These are phyloP conservation scores for Toxotes jaculatrix DNA, from an alignment of 2,113 vertebrate genomes.

Conservation along the genomic window DNA sequence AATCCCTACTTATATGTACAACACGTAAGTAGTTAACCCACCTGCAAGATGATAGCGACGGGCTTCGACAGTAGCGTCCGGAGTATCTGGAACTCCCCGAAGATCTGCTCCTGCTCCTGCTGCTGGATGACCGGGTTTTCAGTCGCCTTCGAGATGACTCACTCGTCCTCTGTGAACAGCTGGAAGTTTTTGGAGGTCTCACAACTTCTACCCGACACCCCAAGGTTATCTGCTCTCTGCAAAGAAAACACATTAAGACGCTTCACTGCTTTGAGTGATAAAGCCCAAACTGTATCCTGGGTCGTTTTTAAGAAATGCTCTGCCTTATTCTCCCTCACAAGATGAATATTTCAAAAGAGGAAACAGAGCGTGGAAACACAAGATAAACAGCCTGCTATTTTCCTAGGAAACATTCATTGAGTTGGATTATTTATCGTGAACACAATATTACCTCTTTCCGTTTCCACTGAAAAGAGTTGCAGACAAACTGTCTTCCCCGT, in stretches of 20 bases:
- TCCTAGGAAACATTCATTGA: constrained; percentile 21
- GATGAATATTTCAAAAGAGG: constrained; percentile 43
- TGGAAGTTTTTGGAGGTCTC: constrained; percentile 61
- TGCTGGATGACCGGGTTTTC: constrained; percentile 70
- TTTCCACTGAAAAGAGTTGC: constrained; percentile 60
- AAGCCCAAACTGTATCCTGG: neutral
- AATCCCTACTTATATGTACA: neutral
- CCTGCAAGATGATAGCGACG: constrained; percentile 88
- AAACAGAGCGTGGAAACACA: constrained; percentile 21
- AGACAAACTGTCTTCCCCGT: constrained; percentile 82
- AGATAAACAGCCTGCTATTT: constrained; percentile 36
- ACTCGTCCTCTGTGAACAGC: constrained; percentile 73
- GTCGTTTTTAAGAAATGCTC: constrained; percentile 17
- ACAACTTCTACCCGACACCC: constrained; percentile 79
- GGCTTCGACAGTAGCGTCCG: constrained; percentile 86
- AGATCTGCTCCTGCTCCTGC: constrained; percentile 84
- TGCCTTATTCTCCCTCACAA: constrained; percentile 6
- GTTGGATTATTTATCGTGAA: constrained; percentile 28
- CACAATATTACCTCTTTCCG: constrained; percentile 73
- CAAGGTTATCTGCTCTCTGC: constrained; percentile 82
- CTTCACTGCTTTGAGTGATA: constrained; percentile 33
- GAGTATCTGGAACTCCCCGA: constrained; percentile 84
- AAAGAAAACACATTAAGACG: constrained; percentile 43
- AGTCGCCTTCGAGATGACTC: constrained; percentile 63
- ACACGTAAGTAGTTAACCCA: constrained; percentile 69